These are phyloP conservation scores for Myotis pilosus DNA, from an alignment of 2,797 vertebrate species.

Conservation along the genomic window DNA sequence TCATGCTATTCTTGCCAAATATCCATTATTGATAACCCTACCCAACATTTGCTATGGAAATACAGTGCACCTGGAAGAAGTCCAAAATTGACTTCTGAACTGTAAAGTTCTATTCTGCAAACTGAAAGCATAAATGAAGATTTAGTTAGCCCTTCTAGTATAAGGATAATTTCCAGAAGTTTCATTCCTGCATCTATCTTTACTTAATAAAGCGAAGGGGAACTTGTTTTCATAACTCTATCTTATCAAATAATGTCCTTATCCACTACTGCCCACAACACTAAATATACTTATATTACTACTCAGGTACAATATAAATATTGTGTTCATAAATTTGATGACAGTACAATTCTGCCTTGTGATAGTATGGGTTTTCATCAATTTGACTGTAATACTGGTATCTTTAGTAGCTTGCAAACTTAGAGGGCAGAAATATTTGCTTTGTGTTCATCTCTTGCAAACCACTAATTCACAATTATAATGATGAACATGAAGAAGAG, in stretches of 20 bases:
- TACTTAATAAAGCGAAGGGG: background rate
- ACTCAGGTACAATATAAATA: background rate
- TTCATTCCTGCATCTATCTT: background rate
- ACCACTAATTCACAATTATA: background rate
- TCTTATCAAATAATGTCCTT: background rate
- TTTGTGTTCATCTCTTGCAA: background rate
- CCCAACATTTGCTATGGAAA: background rate
- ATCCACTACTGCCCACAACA: background rate
- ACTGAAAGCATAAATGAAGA: constrained; percentile 25
- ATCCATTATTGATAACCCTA: constrained; percentile 44
- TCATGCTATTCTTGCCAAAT: constrained; percentile 18
- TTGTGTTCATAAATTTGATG: background rate
- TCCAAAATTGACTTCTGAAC: background rate
- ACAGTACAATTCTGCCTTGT: background rate
- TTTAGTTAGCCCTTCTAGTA: background rate
- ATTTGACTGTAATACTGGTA: background rate
- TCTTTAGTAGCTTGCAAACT: background rate
- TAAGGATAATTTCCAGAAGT: background rate
- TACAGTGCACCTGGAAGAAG: background rate
- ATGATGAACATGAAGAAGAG: background rate
- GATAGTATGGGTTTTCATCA: background rate
- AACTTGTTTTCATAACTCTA: background rate
- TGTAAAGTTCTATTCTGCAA: constrained; percentile 28
- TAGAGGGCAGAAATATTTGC: background rate
- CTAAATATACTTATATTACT: background rate